Conservation (phyloP, 2,888 invertebrate genomes). For the Euzetes globulus region DNA sequence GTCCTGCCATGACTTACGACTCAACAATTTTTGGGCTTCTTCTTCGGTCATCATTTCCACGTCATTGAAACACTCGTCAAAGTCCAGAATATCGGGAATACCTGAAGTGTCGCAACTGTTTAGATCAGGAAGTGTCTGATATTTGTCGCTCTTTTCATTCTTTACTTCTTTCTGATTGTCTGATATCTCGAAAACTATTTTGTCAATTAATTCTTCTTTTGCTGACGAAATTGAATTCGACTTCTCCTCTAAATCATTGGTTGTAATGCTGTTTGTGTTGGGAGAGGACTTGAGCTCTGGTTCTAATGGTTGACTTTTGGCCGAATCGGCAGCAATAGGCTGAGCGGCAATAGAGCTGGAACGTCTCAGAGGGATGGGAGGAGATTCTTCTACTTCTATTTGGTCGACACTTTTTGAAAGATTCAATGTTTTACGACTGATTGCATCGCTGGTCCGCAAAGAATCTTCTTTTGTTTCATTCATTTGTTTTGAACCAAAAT, state of each 20-base stretch:
- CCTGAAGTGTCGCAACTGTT: constrained; percentile 38
- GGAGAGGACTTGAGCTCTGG: too few relatives aligned
- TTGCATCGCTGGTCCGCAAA: neutral
- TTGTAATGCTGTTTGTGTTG: neutral
- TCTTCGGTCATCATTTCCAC: constrained; percentile 68
- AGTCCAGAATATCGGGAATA: constrained; percentile 37
- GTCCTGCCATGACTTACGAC: constrained; percentile 53
- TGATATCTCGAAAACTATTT: constrained; percentile 36
- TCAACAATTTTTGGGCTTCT: constrained; percentile 77
- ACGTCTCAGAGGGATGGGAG: constrained; percentile 6
- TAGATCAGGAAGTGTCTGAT: constrained; percentile 28
- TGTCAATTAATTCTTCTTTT: constrained; percentile 37
- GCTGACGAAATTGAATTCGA: neutral
- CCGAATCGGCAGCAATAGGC: neutral
- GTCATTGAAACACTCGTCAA: constrained; percentile 38
- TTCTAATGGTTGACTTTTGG: neutral
- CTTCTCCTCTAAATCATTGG: neutral
- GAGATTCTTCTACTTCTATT: neutral
- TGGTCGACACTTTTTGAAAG: neutral
- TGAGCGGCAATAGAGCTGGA: neutral
- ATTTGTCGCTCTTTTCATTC: neutral
- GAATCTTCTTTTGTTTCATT: constrained; percentile 11
- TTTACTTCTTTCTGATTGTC: neutral
- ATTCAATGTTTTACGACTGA: neutral
- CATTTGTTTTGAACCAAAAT: neutral